Conservation (phyloP, 92 coral and sea anemone species). For the Parazoanthus darwini region DNA sequence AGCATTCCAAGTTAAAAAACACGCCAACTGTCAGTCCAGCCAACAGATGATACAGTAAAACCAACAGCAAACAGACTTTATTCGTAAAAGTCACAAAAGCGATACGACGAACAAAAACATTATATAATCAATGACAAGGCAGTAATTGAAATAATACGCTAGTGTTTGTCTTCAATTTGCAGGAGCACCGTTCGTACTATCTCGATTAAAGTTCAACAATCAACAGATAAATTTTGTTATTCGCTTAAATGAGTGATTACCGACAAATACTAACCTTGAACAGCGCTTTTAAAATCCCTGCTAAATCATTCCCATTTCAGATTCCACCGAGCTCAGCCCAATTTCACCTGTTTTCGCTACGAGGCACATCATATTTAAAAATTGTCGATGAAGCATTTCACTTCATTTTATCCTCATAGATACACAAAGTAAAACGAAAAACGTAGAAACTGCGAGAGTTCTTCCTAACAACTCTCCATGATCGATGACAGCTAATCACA, state of each 20-base stretch:
- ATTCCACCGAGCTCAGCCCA: neutral
- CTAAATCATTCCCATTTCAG: neutral
- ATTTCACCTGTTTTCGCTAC: neutral
- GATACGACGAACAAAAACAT: neutral
- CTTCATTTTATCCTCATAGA: neutral
- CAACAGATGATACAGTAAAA: neutral
- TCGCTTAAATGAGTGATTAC: neutral
- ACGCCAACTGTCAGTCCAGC: neutral
- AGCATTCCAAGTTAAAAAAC: neutral
- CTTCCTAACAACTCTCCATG: neutral
- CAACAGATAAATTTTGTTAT: neutral
- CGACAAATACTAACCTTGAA: slow-evolving; percentile 4
- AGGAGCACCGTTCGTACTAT: neutral
- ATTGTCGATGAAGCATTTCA: neutral
- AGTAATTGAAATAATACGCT: neutral
- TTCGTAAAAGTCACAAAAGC: neutral
- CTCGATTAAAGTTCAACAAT: neutral
- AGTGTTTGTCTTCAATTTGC: neutral
- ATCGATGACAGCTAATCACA: neutral
- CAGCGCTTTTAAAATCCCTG: neutral
- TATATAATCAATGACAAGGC: neutral
- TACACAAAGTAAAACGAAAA: neutral
- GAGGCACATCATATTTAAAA: neutral
- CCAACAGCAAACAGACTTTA: neutral
- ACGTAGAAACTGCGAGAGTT: neutral